phyloP scores from a whole-genome alignment of 2,797 vertebrate species.

The Platyrinchus mystaceus region DNA sequence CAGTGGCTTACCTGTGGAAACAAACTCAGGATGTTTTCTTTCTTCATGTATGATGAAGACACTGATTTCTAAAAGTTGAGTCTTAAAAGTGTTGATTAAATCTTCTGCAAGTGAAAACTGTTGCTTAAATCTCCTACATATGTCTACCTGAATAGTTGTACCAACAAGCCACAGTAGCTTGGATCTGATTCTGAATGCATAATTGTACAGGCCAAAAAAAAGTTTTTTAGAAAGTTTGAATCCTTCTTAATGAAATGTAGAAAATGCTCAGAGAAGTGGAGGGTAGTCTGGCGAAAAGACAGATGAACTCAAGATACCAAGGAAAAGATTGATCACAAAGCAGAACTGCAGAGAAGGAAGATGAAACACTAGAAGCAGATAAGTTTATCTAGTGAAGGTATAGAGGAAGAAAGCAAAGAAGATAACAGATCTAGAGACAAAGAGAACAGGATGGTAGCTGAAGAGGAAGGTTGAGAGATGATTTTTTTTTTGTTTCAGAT shows the following conservation, averaged over 20 bases:
- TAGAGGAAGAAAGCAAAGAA: conserved; percentile 6
- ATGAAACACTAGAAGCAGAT: conserved; percentile 24
- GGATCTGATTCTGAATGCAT: not conserved
- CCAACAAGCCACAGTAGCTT: not conserved
- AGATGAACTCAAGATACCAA: conserved; percentile 3
- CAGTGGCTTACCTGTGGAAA: not conserved
- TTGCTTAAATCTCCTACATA: not conserved
- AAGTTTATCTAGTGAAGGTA: conserved; percentile 28
- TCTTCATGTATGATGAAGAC: not conserved
- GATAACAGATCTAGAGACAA: conserved; percentile 14
- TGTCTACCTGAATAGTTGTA: not conserved
- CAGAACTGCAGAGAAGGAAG: conserved; percentile 30
- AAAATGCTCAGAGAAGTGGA: conserved; percentile 27
- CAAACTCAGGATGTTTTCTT: not conserved
- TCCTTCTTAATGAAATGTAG: conserved; percentile 3
- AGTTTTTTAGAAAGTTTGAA: not conserved
- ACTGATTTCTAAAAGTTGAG: not conserved
- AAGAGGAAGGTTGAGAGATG: not conserved
- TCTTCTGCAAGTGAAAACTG: not conserved
- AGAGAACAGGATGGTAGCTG: not conserved
- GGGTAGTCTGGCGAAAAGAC: conserved; percentile 22
- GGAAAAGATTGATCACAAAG: conserved; percentile 40
- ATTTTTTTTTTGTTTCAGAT: not conserved
- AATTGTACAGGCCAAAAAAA: not conserved
- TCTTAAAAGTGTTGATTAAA: not conserved